Evolutionary conservation across 2,113 vertebrate species (phyloP).

Genomic region (Upupa epops): DNA sequence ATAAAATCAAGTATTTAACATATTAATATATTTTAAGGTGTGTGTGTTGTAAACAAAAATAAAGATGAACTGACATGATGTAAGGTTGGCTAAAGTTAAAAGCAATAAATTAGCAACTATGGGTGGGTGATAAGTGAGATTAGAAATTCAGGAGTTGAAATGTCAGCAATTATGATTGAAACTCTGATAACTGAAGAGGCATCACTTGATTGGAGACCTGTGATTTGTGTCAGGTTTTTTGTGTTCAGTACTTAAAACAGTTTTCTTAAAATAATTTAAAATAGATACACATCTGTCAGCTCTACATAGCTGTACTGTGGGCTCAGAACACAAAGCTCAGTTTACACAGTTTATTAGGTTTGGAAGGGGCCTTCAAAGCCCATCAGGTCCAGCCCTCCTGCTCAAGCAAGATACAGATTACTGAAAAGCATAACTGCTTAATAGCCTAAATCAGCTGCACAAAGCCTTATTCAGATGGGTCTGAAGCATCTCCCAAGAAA

Average conservation of each 20-base stretch:
- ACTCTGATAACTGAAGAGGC: neutral
- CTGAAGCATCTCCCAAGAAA: no score
- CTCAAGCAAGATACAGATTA: no score
- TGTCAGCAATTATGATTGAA: slow-evolving; percentile 2
- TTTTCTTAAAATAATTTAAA: neutral
- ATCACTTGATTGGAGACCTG: slow-evolving; percentile 18
- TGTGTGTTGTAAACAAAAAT: neutral
- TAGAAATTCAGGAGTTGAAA: slow-evolving; percentile 18
- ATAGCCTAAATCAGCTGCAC: no score
- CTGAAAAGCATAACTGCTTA: no score
- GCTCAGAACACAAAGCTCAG: neutral
- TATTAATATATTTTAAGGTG: neutral
- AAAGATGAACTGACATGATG: neutral
- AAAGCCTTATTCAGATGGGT: no score
- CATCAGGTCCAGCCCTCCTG: no score
- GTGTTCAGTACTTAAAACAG: neutral
- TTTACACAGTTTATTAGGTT: no score
- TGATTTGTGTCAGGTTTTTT: neutral
- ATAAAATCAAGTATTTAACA: no score
- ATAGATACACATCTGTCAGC: neutral
- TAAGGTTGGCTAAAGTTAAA: neutral
- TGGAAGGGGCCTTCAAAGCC: no score
- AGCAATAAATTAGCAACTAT: neutral
- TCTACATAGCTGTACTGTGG: neutral
- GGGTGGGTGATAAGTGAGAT: neutral